Conservation (phyloP, 1,140 invertebrate genomes). For the Arion vulgaris region DNA sequence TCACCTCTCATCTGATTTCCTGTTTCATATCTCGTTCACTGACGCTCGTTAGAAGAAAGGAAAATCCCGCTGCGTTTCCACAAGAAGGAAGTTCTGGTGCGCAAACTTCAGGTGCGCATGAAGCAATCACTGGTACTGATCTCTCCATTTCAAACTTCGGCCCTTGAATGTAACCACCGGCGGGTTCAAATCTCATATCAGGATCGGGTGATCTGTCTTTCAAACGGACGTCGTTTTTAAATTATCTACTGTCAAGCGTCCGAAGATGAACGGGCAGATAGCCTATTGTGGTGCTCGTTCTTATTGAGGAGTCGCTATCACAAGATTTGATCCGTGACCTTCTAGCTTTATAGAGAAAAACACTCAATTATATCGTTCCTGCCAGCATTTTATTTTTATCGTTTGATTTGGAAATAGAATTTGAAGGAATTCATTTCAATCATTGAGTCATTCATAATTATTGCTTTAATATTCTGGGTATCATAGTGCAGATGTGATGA, state of each 20-base stretch:
- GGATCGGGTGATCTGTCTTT: not conserved
- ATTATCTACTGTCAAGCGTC: not conserved
- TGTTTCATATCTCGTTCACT: not conserved
- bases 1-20: slow-evolving; percentile 3
- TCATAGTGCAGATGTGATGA: too few species aligned
- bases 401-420: too few species aligned
- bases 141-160: not conserved
- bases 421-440: too few species aligned
- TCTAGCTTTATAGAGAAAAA: not conserved
- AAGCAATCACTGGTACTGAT: not conserved
- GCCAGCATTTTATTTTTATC: too few species aligned
- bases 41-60: not conserved
- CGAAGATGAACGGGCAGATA: not conserved
- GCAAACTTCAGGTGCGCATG: not conserved
- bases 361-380: not conserved
- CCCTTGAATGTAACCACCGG: not conserved
- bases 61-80: not conserved
- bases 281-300: not conserved
- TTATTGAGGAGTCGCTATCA: not conserved
- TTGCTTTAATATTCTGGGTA: too few species aligned
- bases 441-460: too few species aligned
- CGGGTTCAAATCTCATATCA: not conserved
- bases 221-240: not conserved
- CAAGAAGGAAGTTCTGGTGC: not conserved
- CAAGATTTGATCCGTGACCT: not conserved